Conservation (phyloP, 1,140 invertebrate genomes). For the Galleria mellonella region DNA sequence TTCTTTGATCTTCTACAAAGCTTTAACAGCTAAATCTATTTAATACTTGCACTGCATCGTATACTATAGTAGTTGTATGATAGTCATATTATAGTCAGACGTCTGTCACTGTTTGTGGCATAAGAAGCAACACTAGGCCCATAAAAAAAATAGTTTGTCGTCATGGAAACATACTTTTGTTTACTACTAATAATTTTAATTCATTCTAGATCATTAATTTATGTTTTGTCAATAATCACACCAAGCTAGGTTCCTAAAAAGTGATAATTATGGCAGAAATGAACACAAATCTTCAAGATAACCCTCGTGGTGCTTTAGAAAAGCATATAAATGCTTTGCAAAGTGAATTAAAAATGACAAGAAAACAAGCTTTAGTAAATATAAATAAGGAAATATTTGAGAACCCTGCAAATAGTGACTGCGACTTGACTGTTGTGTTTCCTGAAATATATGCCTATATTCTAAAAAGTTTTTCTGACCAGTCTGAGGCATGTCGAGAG, state of each 20-base stretch:
- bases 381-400: constrained; percentile 61
- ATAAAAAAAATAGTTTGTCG: too few species aligned
- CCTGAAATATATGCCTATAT: constrained; percentile 62
- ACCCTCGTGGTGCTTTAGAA: constrained; percentile 41
- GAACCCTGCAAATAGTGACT: constrained; percentile 34
- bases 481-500: constrained; percentile 58
- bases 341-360: constrained; percentile 55
- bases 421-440: constrained; percentile 55
- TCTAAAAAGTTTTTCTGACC: constrained; percentile 60
- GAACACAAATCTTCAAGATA: constrained; percentile 32
- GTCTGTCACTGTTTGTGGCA: too few species aligned
- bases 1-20: too few species aligned
- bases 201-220: background rate
- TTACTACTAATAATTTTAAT: too few species aligned
- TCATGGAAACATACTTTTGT: too few species aligned
- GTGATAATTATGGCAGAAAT: constrained; percentile 27
- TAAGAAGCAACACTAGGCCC: too few species aligned
- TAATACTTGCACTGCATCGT: too few species aligned
- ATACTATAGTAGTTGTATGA: too few species aligned
- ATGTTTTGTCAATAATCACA: constrained; percentile 20
- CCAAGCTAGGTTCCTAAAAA: background rate
- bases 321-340: constrained; percentile 46
- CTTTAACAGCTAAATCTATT: too few species aligned
- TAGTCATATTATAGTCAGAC: too few species aligned
- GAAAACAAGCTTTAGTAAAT: constrained; percentile 45